These are phyloP conservation scores for Coreius guichenoti DNA, from an alignment of 2,797 vertebrate genomes.

Conservation along the genomic window DNA sequence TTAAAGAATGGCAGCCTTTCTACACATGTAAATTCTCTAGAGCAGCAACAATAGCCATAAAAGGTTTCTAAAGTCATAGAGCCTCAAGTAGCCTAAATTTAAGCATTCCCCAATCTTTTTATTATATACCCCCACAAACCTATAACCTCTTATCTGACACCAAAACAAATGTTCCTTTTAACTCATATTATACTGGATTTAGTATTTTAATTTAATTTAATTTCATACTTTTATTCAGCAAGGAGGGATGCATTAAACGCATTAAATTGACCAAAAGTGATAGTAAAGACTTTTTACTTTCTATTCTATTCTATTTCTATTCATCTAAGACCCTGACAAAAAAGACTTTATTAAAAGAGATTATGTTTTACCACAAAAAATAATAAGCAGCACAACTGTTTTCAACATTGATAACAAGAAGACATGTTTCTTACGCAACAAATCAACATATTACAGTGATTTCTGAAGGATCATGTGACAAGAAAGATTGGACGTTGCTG, in stretches of 20 bases:
- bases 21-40: not conserved
- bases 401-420: not conserved
- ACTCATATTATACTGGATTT: not conserved
- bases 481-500: not conserved
- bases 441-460: not conserved
- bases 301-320: not conserved
- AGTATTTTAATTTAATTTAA: not conserved
- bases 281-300: not conserved
- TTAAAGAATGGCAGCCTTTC: not conserved
- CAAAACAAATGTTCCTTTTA: too few species aligned
- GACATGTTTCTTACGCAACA: not conserved
- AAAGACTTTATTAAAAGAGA: not conserved
- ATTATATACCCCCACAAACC: too few species aligned
- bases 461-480: not conserved
- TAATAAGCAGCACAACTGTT: not conserved
- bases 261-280: not conserved
- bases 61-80: too few species aligned
- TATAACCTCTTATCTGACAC: too few species aligned
- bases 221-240: too few species aligned
- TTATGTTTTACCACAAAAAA: not conserved
- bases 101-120: not conserved
- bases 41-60: too few species aligned
- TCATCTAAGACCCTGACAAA: not conserved
- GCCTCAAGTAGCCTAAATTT: not conserved
- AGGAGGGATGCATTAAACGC: not conserved